Conservation (phyloP, 2,797 vertebrate genomes). For the Hemitrygon akajei region DNA sequence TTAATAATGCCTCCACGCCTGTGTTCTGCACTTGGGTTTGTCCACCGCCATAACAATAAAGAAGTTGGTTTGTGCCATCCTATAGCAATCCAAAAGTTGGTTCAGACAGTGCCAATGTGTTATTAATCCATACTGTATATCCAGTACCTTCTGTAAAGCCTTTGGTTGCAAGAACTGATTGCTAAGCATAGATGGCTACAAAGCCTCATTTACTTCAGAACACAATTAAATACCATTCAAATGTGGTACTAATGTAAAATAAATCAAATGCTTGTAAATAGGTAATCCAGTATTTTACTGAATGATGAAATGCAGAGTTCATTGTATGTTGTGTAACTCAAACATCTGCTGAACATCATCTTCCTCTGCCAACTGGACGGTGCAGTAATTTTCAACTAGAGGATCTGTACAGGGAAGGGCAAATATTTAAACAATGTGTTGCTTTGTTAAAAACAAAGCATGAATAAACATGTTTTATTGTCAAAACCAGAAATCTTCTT, state of each 20-base stretch:
- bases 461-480: slow-evolving; percentile 21
- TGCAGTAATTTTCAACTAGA: not conserved
- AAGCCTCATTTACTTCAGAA: not conserved
- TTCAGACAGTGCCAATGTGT: not conserved
- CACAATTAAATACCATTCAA: slow-evolving; percentile 22
- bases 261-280: slow-evolving; percentile 33
- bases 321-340: slow-evolving; percentile 18
- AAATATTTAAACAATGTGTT: slow-evolving; percentile 11
- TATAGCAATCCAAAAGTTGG: not conserved
- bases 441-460: not conserved
- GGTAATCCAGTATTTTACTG: not conserved
- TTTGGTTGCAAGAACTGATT: not conserved
- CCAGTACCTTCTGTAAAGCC: too few species aligned
- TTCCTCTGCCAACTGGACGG: slow-evolving; percentile 17
- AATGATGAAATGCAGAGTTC: slow-evolving; percentile 31
- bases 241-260: not conserved
- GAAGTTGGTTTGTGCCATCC: too few species aligned
- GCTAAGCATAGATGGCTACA: not conserved
- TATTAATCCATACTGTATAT: not conserved
- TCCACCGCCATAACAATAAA: too few species aligned
- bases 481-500: not conserved
- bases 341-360: slow-evolving; percentile 21
- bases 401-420: not conserved
- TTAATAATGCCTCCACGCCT: too few species aligned
- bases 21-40: too few species aligned